A percentile compares a stretch with the other conserved stretches of the same genome.
phyloP scores from a whole-genome alignment of 2,888 invertebrate genomes.

The Halictus quadricinctus region DNA sequence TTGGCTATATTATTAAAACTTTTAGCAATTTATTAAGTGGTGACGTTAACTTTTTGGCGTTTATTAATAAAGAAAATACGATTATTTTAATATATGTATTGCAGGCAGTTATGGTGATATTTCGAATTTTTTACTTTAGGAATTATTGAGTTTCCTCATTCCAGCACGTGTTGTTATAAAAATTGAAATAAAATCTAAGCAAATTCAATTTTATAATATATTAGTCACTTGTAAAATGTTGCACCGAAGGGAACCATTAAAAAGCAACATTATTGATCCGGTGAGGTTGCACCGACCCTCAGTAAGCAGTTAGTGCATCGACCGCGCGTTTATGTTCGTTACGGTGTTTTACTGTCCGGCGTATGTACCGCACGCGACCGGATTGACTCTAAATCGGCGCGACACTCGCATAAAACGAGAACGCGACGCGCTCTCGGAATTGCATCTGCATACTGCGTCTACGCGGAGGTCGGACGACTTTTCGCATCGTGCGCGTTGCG shows the following conservation, averaged over 20 bases:
- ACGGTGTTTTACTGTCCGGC: not conserved
- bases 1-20: too few species aligned
- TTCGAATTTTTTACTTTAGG: too few species aligned
- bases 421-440: not conserved
- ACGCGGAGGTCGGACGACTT: not conserved
- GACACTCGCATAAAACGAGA: not conserved
- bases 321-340: not conserved
- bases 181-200: too few species aligned
- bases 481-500: constrained; percentile 2
- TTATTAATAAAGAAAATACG: too few species aligned
- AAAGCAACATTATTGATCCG: not conserved
- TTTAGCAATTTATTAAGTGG: too few species aligned
- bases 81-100: too few species aligned
- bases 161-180: too few species aligned
- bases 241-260: not conserved
- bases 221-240: not conserved
- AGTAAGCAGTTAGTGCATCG: not conserved
- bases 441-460: not conserved
- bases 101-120: too few species aligned
- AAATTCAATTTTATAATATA: too few species aligned
- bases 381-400: not conserved
- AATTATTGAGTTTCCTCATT: too few species aligned
- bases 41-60: too few species aligned
- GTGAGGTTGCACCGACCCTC: not conserved
- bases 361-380: not conserved